Evolutionary conservation across 2,797 vertebrate genomes (phyloP).

Genomic region (Thunnus albacares): DNA sequence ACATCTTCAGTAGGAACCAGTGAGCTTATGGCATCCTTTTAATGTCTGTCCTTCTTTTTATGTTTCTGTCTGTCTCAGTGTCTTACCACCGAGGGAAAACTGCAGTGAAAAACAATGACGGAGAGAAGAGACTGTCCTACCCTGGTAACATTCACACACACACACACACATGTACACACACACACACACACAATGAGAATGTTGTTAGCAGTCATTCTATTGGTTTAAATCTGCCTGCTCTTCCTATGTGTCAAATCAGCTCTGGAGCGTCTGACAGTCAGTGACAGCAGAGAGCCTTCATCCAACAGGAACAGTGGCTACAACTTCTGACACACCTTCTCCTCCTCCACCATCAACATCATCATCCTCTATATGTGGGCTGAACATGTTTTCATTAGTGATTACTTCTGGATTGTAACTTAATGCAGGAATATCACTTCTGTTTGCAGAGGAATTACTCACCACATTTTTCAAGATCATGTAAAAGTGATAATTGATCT

Average conservation of each 20-base stretch:
- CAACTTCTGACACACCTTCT: conserved; percentile 63
- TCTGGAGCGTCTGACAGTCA: conserved; percentile 79
- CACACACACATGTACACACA: conserved; percentile 17
- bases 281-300: conserved; percentile 81
- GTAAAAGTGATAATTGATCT: conserved; percentile 3
- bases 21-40: not conserved
- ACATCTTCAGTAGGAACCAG: not conserved
- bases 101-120: conserved; percentile 64
- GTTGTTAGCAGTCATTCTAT: not conserved
- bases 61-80: conserved; percentile 67
- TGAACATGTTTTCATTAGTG: not conserved
- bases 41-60: not conserved
- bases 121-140: conserved; percentile 76
- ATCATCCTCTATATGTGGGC: not conserved
- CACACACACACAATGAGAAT: not conserved
- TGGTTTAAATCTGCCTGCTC: not conserved
- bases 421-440: not conserved
- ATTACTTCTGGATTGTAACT: not conserved
- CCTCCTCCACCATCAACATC: conserved; percentile 5
- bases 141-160: conserved; percentile 69
- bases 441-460: not conserved
- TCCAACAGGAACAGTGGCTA: conserved; percentile 83
- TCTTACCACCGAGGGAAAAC: conserved; percentile 83
- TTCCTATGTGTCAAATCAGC: conserved; percentile 67
- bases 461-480: not conserved